Conservation (phyloP, 2,113 vertebrate genomes). For the Mobula hypostoma region DNA sequence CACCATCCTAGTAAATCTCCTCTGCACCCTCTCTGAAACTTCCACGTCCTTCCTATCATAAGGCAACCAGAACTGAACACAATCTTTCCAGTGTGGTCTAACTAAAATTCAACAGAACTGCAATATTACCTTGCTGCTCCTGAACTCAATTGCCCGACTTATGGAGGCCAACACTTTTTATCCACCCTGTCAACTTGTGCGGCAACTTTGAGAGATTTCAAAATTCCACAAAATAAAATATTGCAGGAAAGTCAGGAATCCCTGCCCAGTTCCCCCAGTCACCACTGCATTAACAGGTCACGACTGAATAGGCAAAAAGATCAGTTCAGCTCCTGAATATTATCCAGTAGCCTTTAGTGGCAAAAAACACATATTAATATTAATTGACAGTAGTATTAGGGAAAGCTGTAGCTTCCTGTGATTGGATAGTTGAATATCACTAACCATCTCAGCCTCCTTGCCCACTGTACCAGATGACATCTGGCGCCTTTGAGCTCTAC, state of each 20-base stretch:
- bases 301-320: background rate
- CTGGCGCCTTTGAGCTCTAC: background rate
- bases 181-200: too few species aligned
- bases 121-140: too few species aligned
- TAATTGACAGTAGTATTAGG: background rate
- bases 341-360: background rate
- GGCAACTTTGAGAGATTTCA: too few species aligned
- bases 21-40: too few species aligned
- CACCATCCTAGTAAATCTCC: too few species aligned
- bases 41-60: too few species aligned
- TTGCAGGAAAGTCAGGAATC: background rate
- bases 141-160: too few species aligned
- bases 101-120: too few species aligned
- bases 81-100: too few species aligned
- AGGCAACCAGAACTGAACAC: too few species aligned
- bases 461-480: background rate
- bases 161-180: too few species aligned
- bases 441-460: background rate
- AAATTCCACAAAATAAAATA: background rate
- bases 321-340: background rate
- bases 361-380: background rate
- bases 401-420: constrained; percentile 2
- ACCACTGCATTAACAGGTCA: background rate
- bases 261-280: background rate
- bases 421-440: background rate